Evolutionary conservation across 2,113 vertebrate species (phyloP).

Genomic region (Cathartes aura): DNA sequence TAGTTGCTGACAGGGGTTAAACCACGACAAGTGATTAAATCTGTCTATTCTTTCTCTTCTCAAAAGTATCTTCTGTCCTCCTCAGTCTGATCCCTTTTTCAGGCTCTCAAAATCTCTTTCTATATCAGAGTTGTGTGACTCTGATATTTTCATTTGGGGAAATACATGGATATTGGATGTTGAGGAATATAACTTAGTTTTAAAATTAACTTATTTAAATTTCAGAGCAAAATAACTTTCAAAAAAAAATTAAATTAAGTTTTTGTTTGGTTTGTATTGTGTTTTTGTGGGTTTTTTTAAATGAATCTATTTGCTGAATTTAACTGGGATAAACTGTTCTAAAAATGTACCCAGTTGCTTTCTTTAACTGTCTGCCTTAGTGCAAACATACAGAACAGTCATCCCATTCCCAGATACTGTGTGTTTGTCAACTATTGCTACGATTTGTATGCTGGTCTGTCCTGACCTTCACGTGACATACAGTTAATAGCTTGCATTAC

Average conservation of each 20-base stretch:
- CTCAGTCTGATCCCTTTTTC: neutral
- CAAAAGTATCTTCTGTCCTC: neutral
- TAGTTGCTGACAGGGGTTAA: too few species aligned
- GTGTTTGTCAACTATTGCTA: neutral
- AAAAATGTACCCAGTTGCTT: neutral
- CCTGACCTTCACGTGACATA: fast-evolving
- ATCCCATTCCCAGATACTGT: neutral
- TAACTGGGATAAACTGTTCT: neutral
- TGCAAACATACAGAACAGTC: neutral
- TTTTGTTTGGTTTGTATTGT: neutral
- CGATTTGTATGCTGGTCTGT: neutral
- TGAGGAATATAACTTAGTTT: neutral
- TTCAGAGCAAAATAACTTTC: neutral
- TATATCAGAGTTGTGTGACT: neutral
- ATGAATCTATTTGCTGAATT: neutral
- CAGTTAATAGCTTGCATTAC: neutral
- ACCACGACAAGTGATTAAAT: neutral
- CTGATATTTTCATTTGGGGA: neutral
- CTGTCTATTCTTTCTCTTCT: neutral
- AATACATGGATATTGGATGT: neutral
- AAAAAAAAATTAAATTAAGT: neutral
- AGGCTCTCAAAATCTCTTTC: neutral
- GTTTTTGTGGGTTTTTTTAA: neutral
- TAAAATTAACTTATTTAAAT: neutral
- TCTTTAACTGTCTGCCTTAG: neutral